A percentile compares a stretch with the other conserved stretches of the same genome.
phyloP scores from a whole-genome alignment of 2,888 invertebrate species.

The Athripsodes cinereus region DNA sequence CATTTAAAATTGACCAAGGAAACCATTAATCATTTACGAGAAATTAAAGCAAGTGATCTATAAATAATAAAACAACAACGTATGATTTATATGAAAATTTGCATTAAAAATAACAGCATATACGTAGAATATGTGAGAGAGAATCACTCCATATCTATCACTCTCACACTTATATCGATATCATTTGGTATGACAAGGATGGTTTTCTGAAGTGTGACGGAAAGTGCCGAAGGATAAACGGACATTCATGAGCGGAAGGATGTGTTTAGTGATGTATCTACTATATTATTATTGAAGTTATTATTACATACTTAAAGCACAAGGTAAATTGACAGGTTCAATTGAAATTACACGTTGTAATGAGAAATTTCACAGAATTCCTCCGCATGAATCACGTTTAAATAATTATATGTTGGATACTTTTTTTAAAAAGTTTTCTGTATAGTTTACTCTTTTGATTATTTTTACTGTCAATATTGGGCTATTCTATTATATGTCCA shows the following conservation, averaged over 20 bases:
- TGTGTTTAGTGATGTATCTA: background rate
- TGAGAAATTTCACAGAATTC: constrained; percentile 1
- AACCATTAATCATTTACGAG: background rate
- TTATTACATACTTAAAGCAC: background rate
- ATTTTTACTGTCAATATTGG: no score
- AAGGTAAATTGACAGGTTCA: background rate
- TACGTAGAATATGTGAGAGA: background rate
- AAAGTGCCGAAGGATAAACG: background rate
- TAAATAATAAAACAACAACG: background rate
- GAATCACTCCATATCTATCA: background rate
- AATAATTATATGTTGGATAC: background rate
- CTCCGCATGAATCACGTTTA: background rate
- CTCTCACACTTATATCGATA: background rate
- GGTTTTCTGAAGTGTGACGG: background rate
- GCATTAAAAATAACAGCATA: background rate
- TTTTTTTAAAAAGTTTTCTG: no score
- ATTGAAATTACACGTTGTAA: background rate
- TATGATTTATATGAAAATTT: background rate
- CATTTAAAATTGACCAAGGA: background rate
- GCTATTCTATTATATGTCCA: no score
- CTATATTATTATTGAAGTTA: background rate
- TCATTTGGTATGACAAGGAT: background rate
- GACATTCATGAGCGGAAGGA: background rate
- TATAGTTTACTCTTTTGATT: no score
- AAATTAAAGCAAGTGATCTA: background rate